Conservation (phyloP, 30 jellyfish, hydroid and myxozoan species). For the Hydra vulgaris region DNA sequence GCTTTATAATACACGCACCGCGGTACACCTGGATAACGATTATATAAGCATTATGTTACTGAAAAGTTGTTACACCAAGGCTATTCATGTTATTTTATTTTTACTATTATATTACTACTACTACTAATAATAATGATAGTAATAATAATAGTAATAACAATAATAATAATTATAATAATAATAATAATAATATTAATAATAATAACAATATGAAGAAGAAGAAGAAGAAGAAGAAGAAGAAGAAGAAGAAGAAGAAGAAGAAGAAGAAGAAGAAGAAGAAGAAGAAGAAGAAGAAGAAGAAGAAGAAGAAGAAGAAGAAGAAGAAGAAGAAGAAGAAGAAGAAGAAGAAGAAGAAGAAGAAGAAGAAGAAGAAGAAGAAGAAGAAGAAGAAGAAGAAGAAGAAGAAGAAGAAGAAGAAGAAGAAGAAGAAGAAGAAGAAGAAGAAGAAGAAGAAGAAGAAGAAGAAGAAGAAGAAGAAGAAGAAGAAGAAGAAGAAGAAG, state of each 20-base stretch:
- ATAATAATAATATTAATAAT: too few species aligned
- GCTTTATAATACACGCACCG: too few species aligned
- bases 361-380: not conserved
- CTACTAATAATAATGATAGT: too few species aligned
- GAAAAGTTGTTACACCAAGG: too few species aligned
- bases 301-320: not conserved
- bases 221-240: not conserved
- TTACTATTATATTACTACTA: too few species aligned
- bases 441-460: not conserved
- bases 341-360: not conserved
- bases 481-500: not conserved
- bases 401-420: not conserved
- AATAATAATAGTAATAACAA: too few species aligned
- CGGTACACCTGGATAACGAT: too few species aligned
- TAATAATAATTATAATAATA: too few species aligned
- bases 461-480: not conserved
- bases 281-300: not conserved
- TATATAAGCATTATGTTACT: too few species aligned
- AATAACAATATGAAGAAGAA: not conserved
- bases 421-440: not conserved
- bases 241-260: not conserved
- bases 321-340: not conserved
- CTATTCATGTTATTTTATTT: too few species aligned
- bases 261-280: not conserved
- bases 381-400: not conserved